Evolutionary conservation across 2,797 vertebrate species (phyloP).

Genomic region (Sebastes minor): DNA sequence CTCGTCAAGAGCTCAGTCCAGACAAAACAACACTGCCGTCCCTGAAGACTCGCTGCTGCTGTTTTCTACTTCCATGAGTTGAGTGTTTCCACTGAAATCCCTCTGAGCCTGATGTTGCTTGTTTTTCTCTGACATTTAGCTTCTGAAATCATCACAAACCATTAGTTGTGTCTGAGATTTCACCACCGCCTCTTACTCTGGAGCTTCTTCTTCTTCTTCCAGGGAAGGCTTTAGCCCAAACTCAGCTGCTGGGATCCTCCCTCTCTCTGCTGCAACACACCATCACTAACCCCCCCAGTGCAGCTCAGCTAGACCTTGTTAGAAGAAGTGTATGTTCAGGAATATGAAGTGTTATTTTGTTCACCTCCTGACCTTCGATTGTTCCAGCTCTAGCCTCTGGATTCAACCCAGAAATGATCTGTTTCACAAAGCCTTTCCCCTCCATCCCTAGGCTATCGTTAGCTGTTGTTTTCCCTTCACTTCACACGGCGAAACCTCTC

Average conservation of each 20-base stretch:
- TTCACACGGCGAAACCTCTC: background rate
- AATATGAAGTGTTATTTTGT: background rate
- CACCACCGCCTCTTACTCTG: background rate
- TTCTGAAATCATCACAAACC: background rate
- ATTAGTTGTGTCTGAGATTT: background rate
- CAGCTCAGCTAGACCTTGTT: background rate
- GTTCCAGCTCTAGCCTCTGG: background rate
- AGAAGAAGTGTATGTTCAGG: background rate
- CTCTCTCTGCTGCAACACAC: background rate
- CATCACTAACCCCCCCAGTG: background rate
- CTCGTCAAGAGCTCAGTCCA: background rate
- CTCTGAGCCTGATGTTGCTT: background rate
- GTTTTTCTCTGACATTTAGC: background rate
- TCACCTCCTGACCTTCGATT: background rate
- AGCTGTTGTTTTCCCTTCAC: background rate
- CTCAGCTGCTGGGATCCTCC: too few relatives aligned
- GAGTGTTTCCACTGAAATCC: background rate
- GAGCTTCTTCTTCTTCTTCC: background rate
- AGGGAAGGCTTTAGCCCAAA: background rate
- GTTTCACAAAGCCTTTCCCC: background rate
- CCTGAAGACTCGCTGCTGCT: background rate
- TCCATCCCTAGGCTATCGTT: background rate
- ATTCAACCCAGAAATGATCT: background rate
- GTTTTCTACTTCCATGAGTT: background rate
- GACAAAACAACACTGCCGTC: background rate